These are phyloP conservation scores for Idaea straminata DNA, from an alignment of 2,888 invertebrate species.

Conservation along the genomic window DNA sequence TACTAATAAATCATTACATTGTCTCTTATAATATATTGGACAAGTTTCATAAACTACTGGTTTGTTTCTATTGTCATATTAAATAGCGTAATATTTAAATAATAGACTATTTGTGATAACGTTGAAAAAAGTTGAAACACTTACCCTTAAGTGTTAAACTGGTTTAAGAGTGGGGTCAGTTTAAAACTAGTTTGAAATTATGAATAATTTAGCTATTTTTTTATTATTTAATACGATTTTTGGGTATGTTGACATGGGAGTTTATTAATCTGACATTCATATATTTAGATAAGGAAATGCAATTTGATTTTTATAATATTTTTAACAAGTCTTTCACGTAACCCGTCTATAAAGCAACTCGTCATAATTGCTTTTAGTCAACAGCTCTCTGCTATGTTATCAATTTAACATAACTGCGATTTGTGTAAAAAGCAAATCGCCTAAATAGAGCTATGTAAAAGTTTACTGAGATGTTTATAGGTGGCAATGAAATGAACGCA, in stretches of 20 bases:
- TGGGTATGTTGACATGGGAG: background rate
- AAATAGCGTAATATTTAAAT: constrained; percentile 60
- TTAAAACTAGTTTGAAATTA: background rate
- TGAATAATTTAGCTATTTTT: background rate
- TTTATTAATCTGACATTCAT: background rate
- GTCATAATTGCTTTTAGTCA: too few relatives aligned
- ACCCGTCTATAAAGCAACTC: too few relatives aligned
- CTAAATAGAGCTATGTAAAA: too few relatives aligned
- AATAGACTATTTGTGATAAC: constrained; percentile 39
- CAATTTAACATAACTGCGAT: too few relatives aligned
- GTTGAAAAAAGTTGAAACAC: constrained; percentile 26
- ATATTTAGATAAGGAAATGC: background rate
- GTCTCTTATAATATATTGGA: constrained; percentile 20
- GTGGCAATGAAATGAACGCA: too few relatives aligned
- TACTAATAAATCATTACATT: constrained; percentile 20
- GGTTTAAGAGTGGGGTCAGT: constrained; percentile 20
- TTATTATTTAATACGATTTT: background rate
- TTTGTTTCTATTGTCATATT: constrained; percentile 47
- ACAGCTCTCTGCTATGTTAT: too few relatives aligned
- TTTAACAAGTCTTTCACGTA: background rate
- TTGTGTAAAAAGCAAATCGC: too few relatives aligned
- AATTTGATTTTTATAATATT: background rate
- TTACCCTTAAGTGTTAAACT: constrained; percentile 28
- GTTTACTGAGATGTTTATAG: too few relatives aligned
- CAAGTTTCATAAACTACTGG: constrained; percentile 31